Conservation (phyloP, 2,113 vertebrate genomes). For the Poecilia latipinna region DNA sequence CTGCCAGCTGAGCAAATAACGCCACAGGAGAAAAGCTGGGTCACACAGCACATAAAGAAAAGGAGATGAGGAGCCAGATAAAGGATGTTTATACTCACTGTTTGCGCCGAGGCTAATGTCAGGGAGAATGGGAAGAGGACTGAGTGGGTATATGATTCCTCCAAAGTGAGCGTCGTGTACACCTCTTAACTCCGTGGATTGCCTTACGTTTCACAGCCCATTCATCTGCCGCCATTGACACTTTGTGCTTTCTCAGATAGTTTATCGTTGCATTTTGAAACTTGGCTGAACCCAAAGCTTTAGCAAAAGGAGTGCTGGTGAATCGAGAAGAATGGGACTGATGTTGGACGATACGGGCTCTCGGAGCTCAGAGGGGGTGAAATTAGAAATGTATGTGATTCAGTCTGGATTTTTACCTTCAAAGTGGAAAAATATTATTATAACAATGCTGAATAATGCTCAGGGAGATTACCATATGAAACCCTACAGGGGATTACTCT, state of each 20-base stretch:
- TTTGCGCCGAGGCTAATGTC: constrained; percentile 40
- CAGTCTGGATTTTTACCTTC: too few species aligned
- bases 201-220: not conserved
- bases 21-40: constrained; percentile 42
- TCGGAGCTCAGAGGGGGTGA: constrained; percentile 14
- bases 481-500: too few species aligned
- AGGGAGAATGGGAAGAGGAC: constrained; percentile 15
- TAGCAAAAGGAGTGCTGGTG: constrained; percentile 1
- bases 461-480: too few species aligned
- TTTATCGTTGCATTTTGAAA: constrained; percentile 10
- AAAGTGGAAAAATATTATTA: too few species aligned
- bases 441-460: too few species aligned
- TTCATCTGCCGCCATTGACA: not conserved
- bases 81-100: constrained; percentile 26
- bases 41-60: constrained; percentile 43
- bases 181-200: not conserved
- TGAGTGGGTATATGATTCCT: constrained; percentile 3
- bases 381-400: not conserved
- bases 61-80: constrained; percentile 36
- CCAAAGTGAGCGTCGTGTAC: not conserved
- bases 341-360: constrained; percentile 9
- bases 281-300: too few species aligned
- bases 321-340: constrained; percentile 6
- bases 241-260: not conserved
- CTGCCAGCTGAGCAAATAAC: constrained; percentile 79